Conservation (phyloP, 2,888 invertebrate genomes). For the Ernsta delagoae region DNA sequence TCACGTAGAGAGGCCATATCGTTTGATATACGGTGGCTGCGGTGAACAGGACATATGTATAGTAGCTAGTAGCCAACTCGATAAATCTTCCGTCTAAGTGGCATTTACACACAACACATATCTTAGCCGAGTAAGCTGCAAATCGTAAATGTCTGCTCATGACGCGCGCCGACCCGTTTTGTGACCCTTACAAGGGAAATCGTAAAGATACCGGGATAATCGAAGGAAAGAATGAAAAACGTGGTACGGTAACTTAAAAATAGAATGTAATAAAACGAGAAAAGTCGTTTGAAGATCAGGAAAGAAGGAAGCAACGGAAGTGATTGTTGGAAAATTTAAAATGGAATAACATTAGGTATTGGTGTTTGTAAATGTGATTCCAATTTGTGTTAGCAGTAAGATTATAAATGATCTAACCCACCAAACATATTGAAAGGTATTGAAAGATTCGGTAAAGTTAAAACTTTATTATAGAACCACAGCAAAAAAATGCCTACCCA, state of each 20-base stretch:
- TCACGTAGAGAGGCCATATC: conserved; percentile 39
- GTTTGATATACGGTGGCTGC: conserved; percentile 41
- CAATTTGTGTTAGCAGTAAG: too few relatives aligned
- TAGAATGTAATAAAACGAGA: neutral
- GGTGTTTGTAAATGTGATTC: too few relatives aligned
- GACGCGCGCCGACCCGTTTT: conserved; percentile 52
- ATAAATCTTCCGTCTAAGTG: conserved; percentile 79
- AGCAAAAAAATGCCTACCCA: neutral
- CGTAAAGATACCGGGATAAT: conserved; percentile 41
- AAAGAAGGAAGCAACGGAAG: neutral
- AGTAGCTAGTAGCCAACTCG: conserved; percentile 50
- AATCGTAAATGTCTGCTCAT: conserved; percentile 78
- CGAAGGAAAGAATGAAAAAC: conserved; percentile 40
- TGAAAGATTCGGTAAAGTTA: too few relatives aligned
- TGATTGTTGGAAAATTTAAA: too few relatives aligned
- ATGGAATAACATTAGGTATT: too few relatives aligned
- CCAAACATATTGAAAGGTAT: too few relatives aligned
- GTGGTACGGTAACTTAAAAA: neutral
- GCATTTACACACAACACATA: conserved; percentile 79
- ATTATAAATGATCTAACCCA: too few relatives aligned
- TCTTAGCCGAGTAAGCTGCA: conserved; percentile 62
- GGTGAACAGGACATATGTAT: neutral
- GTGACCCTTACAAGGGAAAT: conserved; percentile 49
- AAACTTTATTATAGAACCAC: neutral
- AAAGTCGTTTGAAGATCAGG: too few relatives aligned